Evolutionary conservation across 1,140 invertebrate species (phyloP).

Genomic region (Drosophila watanabei): DNA sequence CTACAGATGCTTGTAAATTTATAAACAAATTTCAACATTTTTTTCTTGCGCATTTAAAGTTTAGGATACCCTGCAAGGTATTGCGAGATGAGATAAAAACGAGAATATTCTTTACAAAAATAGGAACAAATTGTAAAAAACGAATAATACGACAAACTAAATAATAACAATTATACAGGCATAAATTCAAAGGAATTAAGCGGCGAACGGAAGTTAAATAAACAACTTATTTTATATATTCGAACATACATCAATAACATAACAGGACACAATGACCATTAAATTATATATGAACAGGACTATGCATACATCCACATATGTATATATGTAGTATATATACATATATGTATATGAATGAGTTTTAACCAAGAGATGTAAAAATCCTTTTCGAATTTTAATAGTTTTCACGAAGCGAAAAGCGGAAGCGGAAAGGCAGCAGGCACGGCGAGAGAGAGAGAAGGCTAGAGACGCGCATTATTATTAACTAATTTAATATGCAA

Average conservation of each 20-base stretch:
- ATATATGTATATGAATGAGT: constrained; percentile 67
- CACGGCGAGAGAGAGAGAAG: constrained; percentile 30
- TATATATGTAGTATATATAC: constrained; percentile 31
- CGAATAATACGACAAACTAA: constrained; percentile 24
- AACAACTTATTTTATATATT: constrained; percentile 77
- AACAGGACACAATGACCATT: constrained; percentile 67
- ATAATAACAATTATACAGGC: constrained; percentile 58
- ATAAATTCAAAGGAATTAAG: constrained; percentile 8
- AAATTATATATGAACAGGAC: constrained; percentile 55
- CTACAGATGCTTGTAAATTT: too few species aligned
- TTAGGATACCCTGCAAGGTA: too few species aligned
- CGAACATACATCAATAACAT: constrained; percentile 72
- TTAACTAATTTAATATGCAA: constrained; percentile 76
- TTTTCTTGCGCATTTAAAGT: too few species aligned
- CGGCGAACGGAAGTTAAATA: constrained; percentile 22
- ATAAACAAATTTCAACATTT: too few species aligned
- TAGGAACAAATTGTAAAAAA: constrained; percentile 71
- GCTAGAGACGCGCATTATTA: constrained; percentile 70
- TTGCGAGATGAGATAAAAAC: neutral
- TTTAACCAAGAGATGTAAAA: constrained; percentile 57
- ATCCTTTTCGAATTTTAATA: constrained; percentile 65
- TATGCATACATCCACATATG: constrained; percentile 40
- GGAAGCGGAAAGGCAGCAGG: constrained; percentile 18
- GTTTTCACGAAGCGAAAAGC: constrained; percentile 48
- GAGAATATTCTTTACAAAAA: constrained; percentile 54